Conservation (phyloP, 2,888 invertebrate genomes). For the Drosophila yooni region DNA sequence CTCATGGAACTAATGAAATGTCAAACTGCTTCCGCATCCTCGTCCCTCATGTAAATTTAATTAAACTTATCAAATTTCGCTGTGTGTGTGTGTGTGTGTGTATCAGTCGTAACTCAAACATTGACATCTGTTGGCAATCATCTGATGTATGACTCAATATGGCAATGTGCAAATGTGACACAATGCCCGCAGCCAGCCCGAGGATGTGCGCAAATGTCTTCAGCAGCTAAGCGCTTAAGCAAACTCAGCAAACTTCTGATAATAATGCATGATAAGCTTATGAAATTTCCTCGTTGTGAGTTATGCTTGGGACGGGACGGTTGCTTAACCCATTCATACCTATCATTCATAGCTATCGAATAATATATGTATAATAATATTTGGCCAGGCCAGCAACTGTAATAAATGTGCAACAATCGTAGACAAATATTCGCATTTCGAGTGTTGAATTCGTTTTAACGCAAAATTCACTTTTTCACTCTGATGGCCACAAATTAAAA, state of each 20-base stretch:
- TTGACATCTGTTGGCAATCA: constrained; percentile 56
- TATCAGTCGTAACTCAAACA: constrained; percentile 55
- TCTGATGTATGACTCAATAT: constrained; percentile 32
- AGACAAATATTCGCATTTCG: background rate
- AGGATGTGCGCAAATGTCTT: constrained; percentile 28
- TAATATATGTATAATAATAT: background rate
- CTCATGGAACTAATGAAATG: constrained; percentile 39
- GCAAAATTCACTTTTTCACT: background rate
- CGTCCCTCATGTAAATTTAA: constrained; percentile 65
- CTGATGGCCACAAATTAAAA: background rate
- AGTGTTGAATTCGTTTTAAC: background rate
- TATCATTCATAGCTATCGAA: background rate
- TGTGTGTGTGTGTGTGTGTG: constrained; percentile 1
- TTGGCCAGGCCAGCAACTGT: background rate
- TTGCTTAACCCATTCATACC: constrained; percentile 1
- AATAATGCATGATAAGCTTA: constrained; percentile 22
- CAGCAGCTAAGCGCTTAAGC: constrained; percentile 12
- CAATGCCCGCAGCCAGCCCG: constrained; percentile 21
- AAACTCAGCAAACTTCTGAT: constrained; percentile 14
- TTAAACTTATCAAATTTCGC: constrained; percentile 73
- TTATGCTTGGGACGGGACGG: background rate
- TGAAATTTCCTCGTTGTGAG: constrained; percentile 7
- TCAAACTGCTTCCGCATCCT: constrained; percentile 9
- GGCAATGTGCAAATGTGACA: constrained; percentile 18
- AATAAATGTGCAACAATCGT: background rate